Conservation (phyloP, 2,797 vertebrate genomes). For the Gymnothorax javanicus region DNA sequence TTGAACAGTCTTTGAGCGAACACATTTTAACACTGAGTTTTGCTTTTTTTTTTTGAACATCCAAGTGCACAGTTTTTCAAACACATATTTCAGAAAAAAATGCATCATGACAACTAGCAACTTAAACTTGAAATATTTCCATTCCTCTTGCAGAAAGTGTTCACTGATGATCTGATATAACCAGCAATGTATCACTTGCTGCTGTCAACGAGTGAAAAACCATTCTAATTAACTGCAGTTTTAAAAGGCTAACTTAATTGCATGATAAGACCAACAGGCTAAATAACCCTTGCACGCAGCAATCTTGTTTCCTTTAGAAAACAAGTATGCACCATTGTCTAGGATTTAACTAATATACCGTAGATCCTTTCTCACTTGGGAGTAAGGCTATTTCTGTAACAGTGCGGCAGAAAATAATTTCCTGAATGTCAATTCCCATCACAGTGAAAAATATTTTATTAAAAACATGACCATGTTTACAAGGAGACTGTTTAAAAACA, state of each 20-base stretch:
- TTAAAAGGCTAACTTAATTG: neutral
- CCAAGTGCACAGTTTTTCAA: too few relatives aligned
- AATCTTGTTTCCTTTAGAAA: neutral
- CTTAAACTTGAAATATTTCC: neutral
- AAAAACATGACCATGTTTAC: constrained; percentile 60
- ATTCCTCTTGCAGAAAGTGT: neutral
- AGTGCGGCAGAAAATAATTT: neutral
- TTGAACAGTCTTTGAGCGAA: too few relatives aligned
- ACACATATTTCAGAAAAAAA: too few relatives aligned
- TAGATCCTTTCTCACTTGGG: neutral
- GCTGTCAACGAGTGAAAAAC: neutral
- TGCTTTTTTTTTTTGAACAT: too few relatives aligned
- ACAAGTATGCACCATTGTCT: too few relatives aligned
- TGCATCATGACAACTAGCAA: too few relatives aligned
- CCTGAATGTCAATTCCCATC: neutral
- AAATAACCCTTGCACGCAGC: neutral
- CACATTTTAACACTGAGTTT: too few relatives aligned
- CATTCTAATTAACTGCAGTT: neutral
- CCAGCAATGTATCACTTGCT: neutral
- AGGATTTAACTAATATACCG: too few relatives aligned
- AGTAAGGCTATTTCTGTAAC: neutral
- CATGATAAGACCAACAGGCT: neutral
- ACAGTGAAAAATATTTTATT: constrained; percentile 61
- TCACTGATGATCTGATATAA: neutral
- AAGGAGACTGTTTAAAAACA: constrained; percentile 28